These are phyloP conservation scores for Apoda limacodes DNA, from an alignment of 2,888 invertebrate species.

Conservation along the genomic window DNA sequence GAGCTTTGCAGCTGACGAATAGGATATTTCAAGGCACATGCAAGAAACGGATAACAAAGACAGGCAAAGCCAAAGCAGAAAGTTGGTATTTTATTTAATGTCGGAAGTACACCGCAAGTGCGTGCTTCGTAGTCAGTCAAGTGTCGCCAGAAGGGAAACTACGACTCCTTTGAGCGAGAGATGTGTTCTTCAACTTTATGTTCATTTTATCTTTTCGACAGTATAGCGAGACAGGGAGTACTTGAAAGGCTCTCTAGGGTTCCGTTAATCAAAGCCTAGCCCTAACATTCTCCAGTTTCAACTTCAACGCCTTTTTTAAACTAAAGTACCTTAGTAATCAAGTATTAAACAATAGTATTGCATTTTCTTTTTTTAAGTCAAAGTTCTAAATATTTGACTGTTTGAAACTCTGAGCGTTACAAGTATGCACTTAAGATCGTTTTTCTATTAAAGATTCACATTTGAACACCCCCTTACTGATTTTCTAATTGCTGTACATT, in stretches of 20 bases:
- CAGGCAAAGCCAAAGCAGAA: too few species aligned
- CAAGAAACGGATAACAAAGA: too few species aligned
- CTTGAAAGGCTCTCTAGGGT: slow-evolving; percentile 61
- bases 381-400: slow-evolving; percentile 7
- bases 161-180: slow-evolving; percentile 62
- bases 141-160: slow-evolving; percentile 60
- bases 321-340: too few species aligned
- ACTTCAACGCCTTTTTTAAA: slow-evolving; percentile 46
- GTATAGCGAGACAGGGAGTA: slow-evolving; percentile 61
- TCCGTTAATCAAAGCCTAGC: slow-evolving; percentile 58
- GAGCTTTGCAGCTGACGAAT: too few species aligned
- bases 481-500: too few species aligned
- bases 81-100: too few species aligned
- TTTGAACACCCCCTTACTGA: too few species aligned
- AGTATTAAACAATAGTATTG: too few species aligned
- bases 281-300: slow-evolving; percentile 36
- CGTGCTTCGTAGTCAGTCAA: slow-evolving; percentile 51
- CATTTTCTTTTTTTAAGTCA: slow-evolving; percentile 14
- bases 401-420: not conserved
- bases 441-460: too few species aligned
- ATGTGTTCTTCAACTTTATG: slow-evolving; percentile 67
- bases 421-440: too few species aligned
- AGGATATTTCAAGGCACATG: too few species aligned
- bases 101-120: too few species aligned
- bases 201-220: slow-evolving; percentile 68